These are phyloP conservation scores for Emydoidea blandingii DNA, from an alignment of 2,797 vertebrate species.

Conservation along the genomic window DNA sequence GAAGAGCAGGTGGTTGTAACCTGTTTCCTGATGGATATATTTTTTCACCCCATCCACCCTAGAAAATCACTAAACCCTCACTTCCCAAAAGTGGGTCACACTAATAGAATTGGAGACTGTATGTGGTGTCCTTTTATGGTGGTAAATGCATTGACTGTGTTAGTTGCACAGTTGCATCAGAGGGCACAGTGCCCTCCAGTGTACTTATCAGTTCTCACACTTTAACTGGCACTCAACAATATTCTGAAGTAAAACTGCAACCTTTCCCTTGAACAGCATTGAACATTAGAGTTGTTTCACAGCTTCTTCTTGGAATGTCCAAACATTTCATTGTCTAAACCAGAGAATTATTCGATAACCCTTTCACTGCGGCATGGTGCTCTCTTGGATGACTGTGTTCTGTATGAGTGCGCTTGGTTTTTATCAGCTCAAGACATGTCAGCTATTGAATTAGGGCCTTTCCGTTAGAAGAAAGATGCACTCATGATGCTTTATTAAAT, in stretches of 20 bases:
- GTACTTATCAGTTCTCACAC: not conserved
- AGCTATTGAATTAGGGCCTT: conserved; percentile 27
- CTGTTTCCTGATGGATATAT: not conserved
- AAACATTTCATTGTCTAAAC: conserved; percentile 62
- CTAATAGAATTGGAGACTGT: not conserved
- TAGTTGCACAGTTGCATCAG: not conserved
- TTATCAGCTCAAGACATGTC: conserved; percentile 50
- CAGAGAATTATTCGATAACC: conserved; percentile 37
- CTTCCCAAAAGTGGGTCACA: not conserved
- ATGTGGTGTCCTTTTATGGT: not conserved
- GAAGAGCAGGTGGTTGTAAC: not conserved
- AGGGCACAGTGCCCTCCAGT: not conserved
- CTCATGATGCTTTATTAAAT: conserved; percentile 27
- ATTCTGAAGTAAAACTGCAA: conserved; percentile 25
- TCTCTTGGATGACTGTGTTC: conserved; percentile 29
- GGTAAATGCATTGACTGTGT: not conserved
- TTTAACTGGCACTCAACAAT: conserved; percentile 18
- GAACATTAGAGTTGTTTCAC: conserved; percentile 33
- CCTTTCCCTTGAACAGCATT: not conserved
- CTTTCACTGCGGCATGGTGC: conserved; percentile 52
- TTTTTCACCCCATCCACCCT: not conserved
- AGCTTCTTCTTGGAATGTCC: conserved; percentile 50
- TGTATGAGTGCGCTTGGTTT: conserved; percentile 64
- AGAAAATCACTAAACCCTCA: not conserved
- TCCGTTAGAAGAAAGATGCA: conserved; percentile 1